These are phyloP conservation scores for Thereva unica DNA, from an alignment of 2,888 invertebrate genomes.

Conservation along the genomic window DNA sequence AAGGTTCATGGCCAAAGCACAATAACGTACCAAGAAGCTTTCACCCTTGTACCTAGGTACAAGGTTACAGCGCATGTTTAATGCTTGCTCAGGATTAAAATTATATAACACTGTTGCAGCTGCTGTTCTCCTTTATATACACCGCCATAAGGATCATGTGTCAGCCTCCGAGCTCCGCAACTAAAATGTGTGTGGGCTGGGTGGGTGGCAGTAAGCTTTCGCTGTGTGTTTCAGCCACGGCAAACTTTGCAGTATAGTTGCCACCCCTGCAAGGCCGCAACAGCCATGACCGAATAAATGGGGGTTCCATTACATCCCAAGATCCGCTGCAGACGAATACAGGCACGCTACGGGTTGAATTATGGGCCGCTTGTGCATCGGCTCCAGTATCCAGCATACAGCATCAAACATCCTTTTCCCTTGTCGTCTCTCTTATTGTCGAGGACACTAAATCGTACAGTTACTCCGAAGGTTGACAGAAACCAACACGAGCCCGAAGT, in stretches of 20 bases:
- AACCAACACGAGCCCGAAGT: conserved; percentile 1
- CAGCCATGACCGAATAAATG: conserved; percentile 10
- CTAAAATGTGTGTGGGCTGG: no score
- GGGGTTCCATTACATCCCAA: conserved; percentile 19
- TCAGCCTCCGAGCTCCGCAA: no score
- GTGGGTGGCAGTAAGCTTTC: no score
- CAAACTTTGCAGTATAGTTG: conserved; percentile 14
- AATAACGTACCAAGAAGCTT: conserved; percentile 12
- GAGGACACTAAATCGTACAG: conserved; percentile 13
- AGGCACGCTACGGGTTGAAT: not conserved
- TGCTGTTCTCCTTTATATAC: not conserved
- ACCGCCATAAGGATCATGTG: no score
- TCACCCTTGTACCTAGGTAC: conserved; percentile 32
- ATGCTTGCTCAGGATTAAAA: conserved; percentile 10
- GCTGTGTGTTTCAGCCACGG: not conserved
- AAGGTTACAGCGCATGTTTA: conserved; percentile 40
- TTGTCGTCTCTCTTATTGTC: no score
- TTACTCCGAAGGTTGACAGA: conserved; percentile 4
- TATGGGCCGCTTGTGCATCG: conserved; percentile 11
- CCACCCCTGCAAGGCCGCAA: conserved; percentile 21
- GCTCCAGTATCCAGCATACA: no score
- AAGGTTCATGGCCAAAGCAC: conserved; percentile 27
- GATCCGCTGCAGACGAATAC: conserved; percentile 14
- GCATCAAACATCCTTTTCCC: no score
- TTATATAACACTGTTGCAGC: conserved; percentile 35